phyloP scores from a whole-genome alignment of 1,140 invertebrate species.

The Formica selysi region DNA sequence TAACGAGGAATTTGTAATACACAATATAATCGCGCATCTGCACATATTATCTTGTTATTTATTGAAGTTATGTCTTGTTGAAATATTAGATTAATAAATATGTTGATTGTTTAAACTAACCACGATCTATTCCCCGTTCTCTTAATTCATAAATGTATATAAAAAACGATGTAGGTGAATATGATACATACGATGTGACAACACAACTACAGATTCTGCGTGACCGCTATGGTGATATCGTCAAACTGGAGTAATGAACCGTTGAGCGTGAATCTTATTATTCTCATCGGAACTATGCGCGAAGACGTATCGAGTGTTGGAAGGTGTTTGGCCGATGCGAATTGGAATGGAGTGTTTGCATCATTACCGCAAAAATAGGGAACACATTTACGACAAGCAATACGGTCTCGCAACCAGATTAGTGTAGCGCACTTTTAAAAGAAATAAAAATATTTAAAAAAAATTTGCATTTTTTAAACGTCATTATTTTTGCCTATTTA shows the following conservation, averaged over 20 bases:
- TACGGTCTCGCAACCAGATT: conserved; percentile 77
- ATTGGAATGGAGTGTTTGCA: conserved; percentile 77
- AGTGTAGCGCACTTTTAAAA: neutral
- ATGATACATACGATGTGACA: conserved; percentile 34
- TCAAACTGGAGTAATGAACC: conserved; percentile 73
- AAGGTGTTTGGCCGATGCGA: conserved; percentile 81
- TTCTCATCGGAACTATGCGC: conserved; percentile 78
- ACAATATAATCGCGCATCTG: neutral
- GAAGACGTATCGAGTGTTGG: conserved; percentile 79
- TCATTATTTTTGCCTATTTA: too few relatives aligned
- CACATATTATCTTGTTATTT: neutral
- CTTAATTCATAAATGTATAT: neutral
- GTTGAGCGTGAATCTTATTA: conserved; percentile 74
- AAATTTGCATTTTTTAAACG: too few relatives aligned
- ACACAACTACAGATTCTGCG: conserved; percentile 68
- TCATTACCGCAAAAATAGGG: conserved; percentile 77
- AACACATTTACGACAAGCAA: conserved; percentile 74
- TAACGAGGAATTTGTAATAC: neutral
- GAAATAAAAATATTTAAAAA: neutral
- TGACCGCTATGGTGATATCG: conserved; percentile 75
- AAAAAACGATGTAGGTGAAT: conserved; percentile 72
- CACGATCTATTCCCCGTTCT: neutral
- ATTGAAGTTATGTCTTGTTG: too few relatives aligned
- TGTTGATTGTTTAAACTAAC: neutral
- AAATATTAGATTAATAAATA: neutral